Evolutionary conservation across 1,140 invertebrate species (phyloP).

Genomic region (Eriocheir sinensis): DNA sequence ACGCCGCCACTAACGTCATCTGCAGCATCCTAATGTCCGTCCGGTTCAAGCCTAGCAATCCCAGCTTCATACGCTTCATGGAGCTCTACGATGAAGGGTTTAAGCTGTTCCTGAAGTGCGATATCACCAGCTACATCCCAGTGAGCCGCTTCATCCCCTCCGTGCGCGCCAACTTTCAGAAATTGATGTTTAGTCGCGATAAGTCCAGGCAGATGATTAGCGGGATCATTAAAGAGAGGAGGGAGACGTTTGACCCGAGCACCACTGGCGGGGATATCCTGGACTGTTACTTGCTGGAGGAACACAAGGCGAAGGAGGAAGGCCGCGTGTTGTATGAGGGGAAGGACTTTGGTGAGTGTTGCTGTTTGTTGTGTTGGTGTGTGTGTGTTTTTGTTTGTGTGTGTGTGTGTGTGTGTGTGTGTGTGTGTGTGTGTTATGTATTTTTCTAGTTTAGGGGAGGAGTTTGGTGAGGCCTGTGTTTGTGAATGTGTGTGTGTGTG

Average conservation of each 20-base stretch:
- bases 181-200: slow-evolving; percentile 89
- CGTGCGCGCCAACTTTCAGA: slow-evolving; percentile 87
- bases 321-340: slow-evolving; percentile 83
- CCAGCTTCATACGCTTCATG: slow-evolving; percentile 90
- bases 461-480: no score
- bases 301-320: slow-evolving; percentile 89
- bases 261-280: slow-evolving; percentile 90
- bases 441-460: no score
- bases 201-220: slow-evolving; percentile 93
- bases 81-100: slow-evolving; percentile 94
- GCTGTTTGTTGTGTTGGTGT: not conserved
- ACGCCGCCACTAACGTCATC: slow-evolving; percentile 94
- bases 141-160: slow-evolving; percentile 89
- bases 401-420: not conserved
- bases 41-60: slow-evolving; percentile 89
- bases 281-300: slow-evolving; percentile 92
- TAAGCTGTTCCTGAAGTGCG: slow-evolving; percentile 87
- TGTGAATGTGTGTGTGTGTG: no score
- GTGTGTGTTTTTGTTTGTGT: not conserved
- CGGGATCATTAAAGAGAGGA: slow-evolving; percentile 91
- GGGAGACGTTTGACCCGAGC: slow-evolving; percentile 87
- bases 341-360: slow-evolving; percentile 85
- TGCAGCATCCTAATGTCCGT: slow-evolving; percentile 95
- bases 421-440: slow-evolving; percentile 2
- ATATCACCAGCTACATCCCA: slow-evolving; percentile 88